Percentiles rank a stretch among this genome's conserved stretches.
Conservation (phyloP, 2,888 invertebrate genomes). For the Tetheella fluctuosa region DNA sequence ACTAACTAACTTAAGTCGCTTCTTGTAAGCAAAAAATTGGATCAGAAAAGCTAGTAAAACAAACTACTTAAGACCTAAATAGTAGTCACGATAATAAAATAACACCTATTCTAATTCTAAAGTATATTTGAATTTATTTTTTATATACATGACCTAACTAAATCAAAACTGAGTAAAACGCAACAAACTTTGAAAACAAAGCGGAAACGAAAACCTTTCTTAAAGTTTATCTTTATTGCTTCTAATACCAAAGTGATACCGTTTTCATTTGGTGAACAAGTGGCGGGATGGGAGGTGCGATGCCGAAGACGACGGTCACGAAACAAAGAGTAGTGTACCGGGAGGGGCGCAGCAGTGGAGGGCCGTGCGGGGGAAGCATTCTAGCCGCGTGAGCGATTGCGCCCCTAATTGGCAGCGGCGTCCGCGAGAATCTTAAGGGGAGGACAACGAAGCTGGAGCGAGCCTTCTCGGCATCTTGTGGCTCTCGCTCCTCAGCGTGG, state of each 20-base stretch:
- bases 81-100: too few relatives aligned
- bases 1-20: too few relatives aligned
- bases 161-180: slow-evolving; percentile 35
- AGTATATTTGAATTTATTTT: too few relatives aligned
- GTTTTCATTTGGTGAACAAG: slow-evolving; percentile 79
- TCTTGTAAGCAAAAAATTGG: too few relatives aligned
- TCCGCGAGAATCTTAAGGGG: slow-evolving; percentile 84
- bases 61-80: too few relatives aligned
- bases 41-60: too few relatives aligned
- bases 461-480: slow-evolving; percentile 74
- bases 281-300: slow-evolving; percentile 63
- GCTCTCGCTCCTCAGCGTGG: slow-evolving; percentile 51
- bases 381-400: slow-evolving; percentile 83
- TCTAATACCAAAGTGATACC: slow-evolving; percentile 76
- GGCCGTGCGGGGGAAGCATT: slow-evolving; percentile 50
- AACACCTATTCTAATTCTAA: too few relatives aligned
- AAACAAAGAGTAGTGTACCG: slow-evolving; percentile 71
- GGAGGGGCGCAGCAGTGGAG: slow-evolving; percentile 45
- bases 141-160: slow-evolving; percentile 18
- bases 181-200: slow-evolving; percentile 53
- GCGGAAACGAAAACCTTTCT: slow-evolving; percentile 59
- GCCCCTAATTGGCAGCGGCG: slow-evolving; percentile 84
- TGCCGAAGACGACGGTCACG: slow-evolving; percentile 53
- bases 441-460: slow-evolving; percentile 76
- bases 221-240: slow-evolving; percentile 68